Evolutionary conservation across 2,797 vertebrate species (phyloP).

Genomic region (Odontamblyopus lacepedii): DNA sequence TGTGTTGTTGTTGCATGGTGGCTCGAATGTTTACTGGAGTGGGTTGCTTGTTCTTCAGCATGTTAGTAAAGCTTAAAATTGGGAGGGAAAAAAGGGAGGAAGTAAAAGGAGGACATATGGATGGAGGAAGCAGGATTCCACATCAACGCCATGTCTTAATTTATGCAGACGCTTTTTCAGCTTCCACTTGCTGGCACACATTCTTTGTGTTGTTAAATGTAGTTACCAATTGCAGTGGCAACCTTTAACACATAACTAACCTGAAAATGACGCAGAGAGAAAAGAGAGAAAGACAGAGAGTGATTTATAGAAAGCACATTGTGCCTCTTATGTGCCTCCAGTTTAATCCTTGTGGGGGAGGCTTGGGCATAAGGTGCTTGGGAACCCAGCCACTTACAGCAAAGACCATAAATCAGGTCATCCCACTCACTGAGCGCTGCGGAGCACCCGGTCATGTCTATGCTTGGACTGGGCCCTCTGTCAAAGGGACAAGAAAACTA

Average conservation of each 20-base stretch:
- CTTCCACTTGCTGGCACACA: constrained; percentile 44
- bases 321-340: constrained; percentile 95
- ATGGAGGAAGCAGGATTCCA: constrained; percentile 78
- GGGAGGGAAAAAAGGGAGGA: constrained; percentile 66
- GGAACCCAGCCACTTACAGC: constrained; percentile 95
- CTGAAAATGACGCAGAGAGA: background rate
- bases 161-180: constrained; percentile 50
- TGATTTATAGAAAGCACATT: constrained; percentile 35
- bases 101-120: constrained; percentile 65
- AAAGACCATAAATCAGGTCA: constrained; percentile 75
- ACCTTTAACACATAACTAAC: constrained; percentile 16
- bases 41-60: constrained; percentile 99
- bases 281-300: constrained; percentile 21
- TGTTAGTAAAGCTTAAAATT: constrained; percentile 99
- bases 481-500: constrained; percentile 42
- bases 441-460: constrained; percentile 68
- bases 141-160: constrained; percentile 77
- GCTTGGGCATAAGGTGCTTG: constrained; percentile 75
- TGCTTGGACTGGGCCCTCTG: constrained; percentile 72
- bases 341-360: constrained; percentile 55
- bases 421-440: constrained; percentile 31
- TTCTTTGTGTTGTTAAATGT: constrained; percentile 33
- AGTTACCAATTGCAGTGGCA: constrained; percentile 1
- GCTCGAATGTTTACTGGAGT: constrained; percentile 94
- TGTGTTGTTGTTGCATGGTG: constrained; percentile 97